Base-by-base conservation (phyloP, 2,797 vertebrate genomes). In the Danio albolineatus region DNA sequence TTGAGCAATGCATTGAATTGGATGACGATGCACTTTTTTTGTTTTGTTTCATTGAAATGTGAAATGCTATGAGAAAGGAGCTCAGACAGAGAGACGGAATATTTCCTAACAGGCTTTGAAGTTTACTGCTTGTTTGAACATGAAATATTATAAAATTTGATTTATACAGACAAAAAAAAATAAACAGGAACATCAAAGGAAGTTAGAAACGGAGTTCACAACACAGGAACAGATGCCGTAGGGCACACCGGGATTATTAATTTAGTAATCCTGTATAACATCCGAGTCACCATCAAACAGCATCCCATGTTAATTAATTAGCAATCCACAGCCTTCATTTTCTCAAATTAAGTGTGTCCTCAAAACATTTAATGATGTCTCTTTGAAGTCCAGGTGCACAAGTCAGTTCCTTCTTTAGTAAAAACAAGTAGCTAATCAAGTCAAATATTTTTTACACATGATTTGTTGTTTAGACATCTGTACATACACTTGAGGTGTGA, bases 231-330 rank as follows among this genome's bases (percentile, higher is more conserved):
- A 92, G 86, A 89, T 91, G 91, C 88, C 79, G 78, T 51, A 38
- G 83, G 85, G 79, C 82, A 82, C 48, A 76, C 71, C 80, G 84
- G 70, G 85, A 21, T 66, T 17, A 80, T 89, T 78, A 92, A 93
- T 91, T 88, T 90, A 75, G 80, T n/a, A n/a, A 64, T 86, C 59
- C 13, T 13, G 7, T 67, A 53, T 67, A 67, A 89, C 85, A 89
- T 61, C 69, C 0, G 76, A 49, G 19, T 84, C 61, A 86, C 86
- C 86, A 91, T 92, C 90, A 92, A 91, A 91, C 83, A 85, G 83
- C 76, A 61, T 80, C 21, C 28, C 1, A 65, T 17, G 85, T 91
- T n/a, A 87, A 92, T 91, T 88, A 92, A 92, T 91, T 5, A 91
- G 76, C 46, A 1, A 14, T 71, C 84, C 4, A 73, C 85, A 57